Base-by-base conservation (phyloP, 2,113 vertebrate genomes). In the Menura novaehollandiae region DNA sequence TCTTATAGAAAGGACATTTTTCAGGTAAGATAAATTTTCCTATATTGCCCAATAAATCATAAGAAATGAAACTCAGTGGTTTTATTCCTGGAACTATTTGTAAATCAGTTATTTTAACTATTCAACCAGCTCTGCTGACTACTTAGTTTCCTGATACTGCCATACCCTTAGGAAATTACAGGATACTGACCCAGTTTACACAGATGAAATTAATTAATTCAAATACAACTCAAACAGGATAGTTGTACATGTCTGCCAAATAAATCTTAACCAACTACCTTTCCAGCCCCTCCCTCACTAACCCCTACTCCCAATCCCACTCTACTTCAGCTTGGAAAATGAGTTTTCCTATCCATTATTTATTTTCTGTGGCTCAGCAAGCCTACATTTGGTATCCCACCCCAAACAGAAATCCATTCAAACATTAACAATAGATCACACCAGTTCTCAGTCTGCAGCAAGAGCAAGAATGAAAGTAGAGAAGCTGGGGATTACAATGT, bases 161-260 rank as follows among this genome's bases (percentile, higher is more conserved):
- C 51, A 33, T 94, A 96, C 96, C 95, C 96, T 88, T 88, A 97
- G 96, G 96, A 97, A 96, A 97, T 97, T 89, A 90, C 93, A 96
- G 95, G 93, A 95, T 96, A 82, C 94, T 82, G 85, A 82, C 62
- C 85, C 71, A 88, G 95, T 96, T 97, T 97, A 85, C 91, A 97
- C 96, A 97, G 96, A 96, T 96, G 96, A 96, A 96, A 33, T 91
- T 97, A 96, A 97, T 97, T 97, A 97, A 96, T 97, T 95, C 95
- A 92, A 91, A 95, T 74, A 91, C 91, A 95, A 89, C 84, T 93
- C 85, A 88, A 91, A 89, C 69, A 80, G 89, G 69, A 93, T 94
- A 95, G 91, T 85, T 83, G 78, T 82, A 93, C 91, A 81, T 93
- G 78, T 62, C 91, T 94, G 91, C 37, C 85, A 91, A 94, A 96